These are phyloP conservation scores for Lepidurus arcticus DNA, from an alignment of 1,140 invertebrate species.

Conservation along the genomic window DNA sequence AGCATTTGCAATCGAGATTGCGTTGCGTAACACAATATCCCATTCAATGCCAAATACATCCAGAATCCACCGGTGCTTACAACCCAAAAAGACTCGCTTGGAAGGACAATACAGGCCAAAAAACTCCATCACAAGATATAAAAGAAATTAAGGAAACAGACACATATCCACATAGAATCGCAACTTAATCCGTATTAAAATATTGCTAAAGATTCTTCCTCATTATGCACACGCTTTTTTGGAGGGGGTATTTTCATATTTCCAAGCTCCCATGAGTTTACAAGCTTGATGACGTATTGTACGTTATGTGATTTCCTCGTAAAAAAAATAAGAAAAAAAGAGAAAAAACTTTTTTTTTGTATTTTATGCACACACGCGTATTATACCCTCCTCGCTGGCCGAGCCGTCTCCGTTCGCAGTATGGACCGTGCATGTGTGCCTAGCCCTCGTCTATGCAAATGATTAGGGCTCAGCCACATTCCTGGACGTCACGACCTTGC, in stretches of 20 bases:
- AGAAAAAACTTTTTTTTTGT: neutral
- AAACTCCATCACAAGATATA: neutral
- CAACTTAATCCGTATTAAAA: neutral
- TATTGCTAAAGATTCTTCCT: neutral
- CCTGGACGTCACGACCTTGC: constrained; percentile 20
- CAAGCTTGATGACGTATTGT: neutral
- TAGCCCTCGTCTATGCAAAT: constrained; percentile 21
- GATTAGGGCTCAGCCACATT: constrained; percentile 17
- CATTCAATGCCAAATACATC: neutral
- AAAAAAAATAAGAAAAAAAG: too few species aligned
- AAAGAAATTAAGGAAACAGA: neutral
- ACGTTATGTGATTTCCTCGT: neutral
- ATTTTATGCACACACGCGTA: neutral
- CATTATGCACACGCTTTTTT: neutral
- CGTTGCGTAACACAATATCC: constrained; percentile 11
- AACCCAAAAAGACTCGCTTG: neutral
- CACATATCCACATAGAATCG: neutral
- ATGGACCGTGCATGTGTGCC: constrained; percentile 16
- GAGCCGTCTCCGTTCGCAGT: neutral
- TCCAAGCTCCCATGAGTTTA: neutral
- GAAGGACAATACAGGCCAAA: neutral
- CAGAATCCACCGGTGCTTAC: neutral
- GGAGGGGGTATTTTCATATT: too few species aligned
- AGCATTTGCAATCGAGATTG: neutral
- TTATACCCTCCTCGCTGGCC: neutral